Evolutionary conservation across 2,888 invertebrate genomes (phyloP).

Genomic region (Chesias legatella): DNA sequence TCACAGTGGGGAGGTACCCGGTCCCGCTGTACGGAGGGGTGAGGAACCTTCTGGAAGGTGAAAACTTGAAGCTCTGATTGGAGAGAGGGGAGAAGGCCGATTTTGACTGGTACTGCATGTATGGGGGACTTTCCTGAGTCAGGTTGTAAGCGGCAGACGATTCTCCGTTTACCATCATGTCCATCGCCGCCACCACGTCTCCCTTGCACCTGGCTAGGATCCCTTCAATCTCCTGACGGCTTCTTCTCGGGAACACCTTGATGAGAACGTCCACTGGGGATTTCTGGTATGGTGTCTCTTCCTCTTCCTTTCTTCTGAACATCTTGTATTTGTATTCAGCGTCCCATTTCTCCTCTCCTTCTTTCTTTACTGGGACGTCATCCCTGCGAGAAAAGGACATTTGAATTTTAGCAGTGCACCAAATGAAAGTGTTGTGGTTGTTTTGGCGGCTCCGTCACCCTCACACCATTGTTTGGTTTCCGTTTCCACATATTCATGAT

Average conservation of each 20-base stretch:
- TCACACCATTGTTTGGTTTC: no score
- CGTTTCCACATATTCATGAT: no score
- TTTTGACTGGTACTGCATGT: conserved; percentile 78
- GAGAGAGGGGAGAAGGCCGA: conserved; percentile 90
- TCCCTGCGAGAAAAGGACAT: conserved; percentile 40
- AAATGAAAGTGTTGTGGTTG: no score
- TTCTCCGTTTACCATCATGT: conserved; percentile 88
- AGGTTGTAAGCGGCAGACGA: conserved; percentile 55
- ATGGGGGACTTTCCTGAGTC: conserved; percentile 68
- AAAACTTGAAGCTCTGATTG: conserved; percentile 82
- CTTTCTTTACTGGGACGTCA: conserved; percentile 71
- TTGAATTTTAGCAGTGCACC: no score
- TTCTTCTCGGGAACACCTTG: conserved; percentile 93
- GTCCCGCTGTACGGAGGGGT: conserved; percentile 92
- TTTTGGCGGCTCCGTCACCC: no score
- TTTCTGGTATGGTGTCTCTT: conserved; percentile 64
- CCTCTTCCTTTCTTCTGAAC: conserved; percentile 58
- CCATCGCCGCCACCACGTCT: conserved; percentile 96
- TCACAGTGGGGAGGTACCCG: conserved; percentile 90
- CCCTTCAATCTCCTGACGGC: conserved; percentile 92
- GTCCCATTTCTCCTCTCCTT: conserved; percentile 73
- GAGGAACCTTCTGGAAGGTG: conserved; percentile 87
- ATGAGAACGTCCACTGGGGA: conserved; percentile 93
- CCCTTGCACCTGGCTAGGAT: conserved; percentile 91
- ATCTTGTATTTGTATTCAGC: conserved; percentile 66